Base-by-base conservation (phyloP, 2,113 vertebrate genomes). In the Climacteris rufus region DNA sequence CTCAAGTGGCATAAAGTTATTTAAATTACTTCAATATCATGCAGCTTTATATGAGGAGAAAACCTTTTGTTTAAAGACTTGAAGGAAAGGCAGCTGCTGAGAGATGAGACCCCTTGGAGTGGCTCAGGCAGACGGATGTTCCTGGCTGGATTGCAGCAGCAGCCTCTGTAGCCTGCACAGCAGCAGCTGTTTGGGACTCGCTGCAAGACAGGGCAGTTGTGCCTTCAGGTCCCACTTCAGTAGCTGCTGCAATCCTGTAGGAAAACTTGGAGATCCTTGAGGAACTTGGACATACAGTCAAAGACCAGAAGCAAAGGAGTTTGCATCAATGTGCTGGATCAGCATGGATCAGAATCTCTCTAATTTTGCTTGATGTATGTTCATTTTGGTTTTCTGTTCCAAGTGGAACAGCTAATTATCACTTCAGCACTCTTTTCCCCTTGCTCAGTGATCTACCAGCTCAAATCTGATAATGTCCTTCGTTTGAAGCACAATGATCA, bases 71-170 rank as follows among this genome's bases (percentile, higher is more conserved):
- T 53, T 18, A 21, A 78, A 56, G 66, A 8, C 19, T 52, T 19
- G 13, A 44, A 68, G 70, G 6, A 35, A 65, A 91, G 54, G 39
- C 25, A 40, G 37, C 8, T 63, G 28, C 54, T 83, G 59, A 24
- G 42, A 53, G 33, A 30, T 35, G 47, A 40, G 30, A 11, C 11
- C 19, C 9, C 10, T 74, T 0, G 1, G 45, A 69, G 40, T 11
- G 28, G 17, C 64, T 47, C 2, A 7, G 37, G 56, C 15, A 69
- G 39, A 11, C 0, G 2, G 7, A 2, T 53, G 66, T 8, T 86
- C 39, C 39, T 0, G 0, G 7, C 20, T 25, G 68, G 37, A 4
- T 0, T 1, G 45, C 17, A n/a, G 22, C 19, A 37, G 33, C 60
- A 66, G 39, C 21, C 31, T 24, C 44, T n/a, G 30, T n/a, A 60